Evolutionary conservation across 2,113 vertebrate genomes (phyloP).

Genomic region (Narcine bancroftii): DNA sequence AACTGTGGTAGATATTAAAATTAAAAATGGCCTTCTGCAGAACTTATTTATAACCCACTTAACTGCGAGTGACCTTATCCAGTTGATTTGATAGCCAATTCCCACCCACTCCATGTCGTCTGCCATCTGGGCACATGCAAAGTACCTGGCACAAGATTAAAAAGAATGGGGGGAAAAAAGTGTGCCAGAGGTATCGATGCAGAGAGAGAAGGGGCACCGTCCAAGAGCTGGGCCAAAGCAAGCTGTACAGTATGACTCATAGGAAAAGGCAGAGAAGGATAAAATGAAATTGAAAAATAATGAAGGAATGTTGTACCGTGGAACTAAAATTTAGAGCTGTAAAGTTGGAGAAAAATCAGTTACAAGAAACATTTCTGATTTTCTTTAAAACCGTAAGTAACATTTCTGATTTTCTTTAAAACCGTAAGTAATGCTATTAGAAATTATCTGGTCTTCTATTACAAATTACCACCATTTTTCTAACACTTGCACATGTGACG

Average conservation of each 20-base stretch:
- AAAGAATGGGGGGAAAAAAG: neutral
- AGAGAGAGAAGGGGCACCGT: neutral
- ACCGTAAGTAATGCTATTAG: neutral
- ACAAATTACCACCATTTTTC: conserved; percentile 19
- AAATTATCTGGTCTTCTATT: conserved; percentile 22
- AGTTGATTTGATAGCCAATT: neutral
- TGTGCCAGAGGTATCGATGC: neutral
- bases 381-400: neutral
- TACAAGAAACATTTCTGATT: neutral
- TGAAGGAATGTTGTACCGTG: neutral
- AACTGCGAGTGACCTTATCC: neutral
- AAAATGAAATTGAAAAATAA: neutral
- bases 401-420: neutral
- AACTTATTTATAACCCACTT: no score
- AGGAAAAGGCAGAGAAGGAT: neutral
- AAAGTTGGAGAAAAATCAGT: neutral
- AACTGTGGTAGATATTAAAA: no score
- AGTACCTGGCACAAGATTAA: neutral
- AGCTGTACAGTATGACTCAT: neutral
- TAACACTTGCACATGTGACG: conserved; percentile 6
- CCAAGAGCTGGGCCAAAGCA: neutral
- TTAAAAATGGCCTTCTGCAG: no score
- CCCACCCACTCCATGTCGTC: neutral
- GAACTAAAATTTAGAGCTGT: neutral
- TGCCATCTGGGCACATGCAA: neutral